Conservation (phyloP, 2,113 vertebrate species). For the Labeo rohita region DNA sequence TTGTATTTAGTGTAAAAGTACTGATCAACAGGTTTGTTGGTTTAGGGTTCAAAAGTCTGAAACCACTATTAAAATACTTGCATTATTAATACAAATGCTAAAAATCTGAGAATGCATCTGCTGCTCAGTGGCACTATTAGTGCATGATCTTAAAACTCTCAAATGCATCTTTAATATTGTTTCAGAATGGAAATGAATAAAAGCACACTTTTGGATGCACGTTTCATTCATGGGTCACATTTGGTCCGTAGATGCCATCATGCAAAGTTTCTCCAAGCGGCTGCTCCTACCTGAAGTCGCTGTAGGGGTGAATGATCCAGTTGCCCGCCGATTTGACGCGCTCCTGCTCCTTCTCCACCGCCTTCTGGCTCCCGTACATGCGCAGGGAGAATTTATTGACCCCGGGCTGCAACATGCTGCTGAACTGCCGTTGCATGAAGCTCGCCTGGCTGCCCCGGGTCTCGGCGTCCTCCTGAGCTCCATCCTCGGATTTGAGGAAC, state of each 20-base stretch:
- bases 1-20: background rate
- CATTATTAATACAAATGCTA: background rate
- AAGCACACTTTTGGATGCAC: background rate
- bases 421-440: conserved; percentile 97
- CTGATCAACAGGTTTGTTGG: background rate
- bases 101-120: background rate
- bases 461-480: conserved; percentile 79
- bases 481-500: conserved; percentile 80
- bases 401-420: conserved; percentile 94
- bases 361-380: conserved; percentile 98
- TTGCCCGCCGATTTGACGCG: conserved; percentile 96
- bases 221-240: background rate
- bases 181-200: background rate
- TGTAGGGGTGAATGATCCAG: conserved; percentile 98
- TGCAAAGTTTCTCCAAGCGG: background rate
- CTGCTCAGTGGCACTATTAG: background rate
- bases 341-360: conserved; percentile 92
- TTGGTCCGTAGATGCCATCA: background rate
- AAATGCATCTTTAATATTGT: background rate
- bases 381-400: conserved; percentile 99
- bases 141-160: background rate
- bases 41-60: background rate
- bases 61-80: background rate
- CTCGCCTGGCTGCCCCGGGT: conserved; percentile 83
- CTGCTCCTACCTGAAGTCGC: conserved; percentile 88